phyloP scores from a whole-genome alignment of 2,797 vertebrate genomes.

The Danio aesculapii region DNA sequence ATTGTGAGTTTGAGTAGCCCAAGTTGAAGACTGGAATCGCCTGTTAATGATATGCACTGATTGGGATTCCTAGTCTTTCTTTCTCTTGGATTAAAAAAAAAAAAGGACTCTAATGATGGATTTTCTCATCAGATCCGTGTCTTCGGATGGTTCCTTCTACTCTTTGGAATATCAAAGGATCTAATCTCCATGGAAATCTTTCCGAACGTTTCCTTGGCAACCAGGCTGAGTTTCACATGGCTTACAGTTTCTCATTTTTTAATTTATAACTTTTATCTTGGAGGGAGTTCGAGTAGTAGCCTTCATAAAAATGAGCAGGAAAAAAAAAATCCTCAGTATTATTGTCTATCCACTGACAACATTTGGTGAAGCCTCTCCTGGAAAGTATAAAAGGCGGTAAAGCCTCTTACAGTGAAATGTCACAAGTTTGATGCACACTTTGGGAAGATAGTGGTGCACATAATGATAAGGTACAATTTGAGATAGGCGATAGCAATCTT shows the following conservation, averaged over 20 bases:
- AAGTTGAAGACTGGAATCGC: slow-evolving; percentile 3
- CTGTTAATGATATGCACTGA: slow-evolving; percentile 29
- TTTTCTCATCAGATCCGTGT: slow-evolving; percentile 43
- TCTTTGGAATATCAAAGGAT: slow-evolving; percentile 66
- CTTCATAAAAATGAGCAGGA: not conserved
- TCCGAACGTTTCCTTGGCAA: slow-evolving; percentile 64
- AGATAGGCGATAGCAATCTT: slow-evolving; percentile 11
- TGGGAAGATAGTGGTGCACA: not conserved
- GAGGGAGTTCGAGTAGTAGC: slow-evolving; percentile 14
- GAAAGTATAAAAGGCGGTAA: slow-evolving; percentile 8
- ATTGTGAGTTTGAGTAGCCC: slow-evolving; percentile 21
- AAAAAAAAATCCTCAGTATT: not conserved
- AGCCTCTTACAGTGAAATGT: slow-evolving; percentile 11
- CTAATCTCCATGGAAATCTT: slow-evolving; percentile 63
- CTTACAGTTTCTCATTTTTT: slow-evolving; percentile 46
- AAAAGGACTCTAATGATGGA: slow-evolving; percentile 35
- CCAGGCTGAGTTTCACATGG: slow-evolving; percentile 53
- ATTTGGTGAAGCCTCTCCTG: slow-evolving; percentile 10
- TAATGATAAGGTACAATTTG: slow-evolving; percentile 32
- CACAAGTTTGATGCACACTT: slow-evolving; percentile 29
- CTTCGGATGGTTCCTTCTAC: slow-evolving; percentile 37
- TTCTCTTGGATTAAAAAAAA: slow-evolving; percentile 17
- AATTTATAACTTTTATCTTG: slow-evolving; percentile 33
- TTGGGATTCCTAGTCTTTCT: slow-evolving; percentile 37
- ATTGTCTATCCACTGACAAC: not conserved